Percentiles rank a stretch among this genome's conserved stretches.
Conservation (phyloP, 1,140 invertebrate genomes). For the Pseudobourletiella spinata region DNA sequence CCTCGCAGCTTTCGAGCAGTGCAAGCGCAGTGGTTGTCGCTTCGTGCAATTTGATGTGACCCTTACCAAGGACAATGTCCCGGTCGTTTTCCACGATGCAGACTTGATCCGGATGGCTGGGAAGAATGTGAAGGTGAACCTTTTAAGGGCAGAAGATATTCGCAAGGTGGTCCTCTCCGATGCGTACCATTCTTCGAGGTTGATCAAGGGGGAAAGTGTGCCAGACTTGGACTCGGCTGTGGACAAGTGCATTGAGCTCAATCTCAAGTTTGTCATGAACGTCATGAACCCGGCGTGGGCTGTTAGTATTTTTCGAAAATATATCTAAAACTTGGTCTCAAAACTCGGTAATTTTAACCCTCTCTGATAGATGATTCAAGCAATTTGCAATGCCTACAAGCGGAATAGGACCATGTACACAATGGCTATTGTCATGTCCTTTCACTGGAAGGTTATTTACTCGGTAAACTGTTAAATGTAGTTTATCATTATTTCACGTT, state of each 20-base stretch:
- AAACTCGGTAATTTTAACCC: too few relatives aligned
- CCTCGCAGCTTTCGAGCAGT: constrained; percentile 24
- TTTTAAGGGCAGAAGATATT: constrained; percentile 51
- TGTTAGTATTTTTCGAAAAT: too few relatives aligned
- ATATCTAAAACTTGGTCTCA: too few relatives aligned
- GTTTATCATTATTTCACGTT: too few relatives aligned
- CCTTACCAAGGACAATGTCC: constrained; percentile 59
- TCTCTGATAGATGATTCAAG: constrained; percentile 28
- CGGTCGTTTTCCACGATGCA: constrained; percentile 64
- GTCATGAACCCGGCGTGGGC: constrained; percentile 48
- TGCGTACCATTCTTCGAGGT: constrained; percentile 52
- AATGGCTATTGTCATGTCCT: constrained; percentile 53
- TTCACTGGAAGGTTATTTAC: constrained; percentile 55
- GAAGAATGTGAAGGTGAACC: constrained; percentile 46
- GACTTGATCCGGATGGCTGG: constrained; percentile 58
- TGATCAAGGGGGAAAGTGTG: constrained; percentile 47
- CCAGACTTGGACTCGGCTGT: constrained; percentile 51
- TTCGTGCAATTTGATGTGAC: constrained; percentile 65
- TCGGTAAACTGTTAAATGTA: constrained; percentile 42
- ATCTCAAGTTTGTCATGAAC: constrained; percentile 54
- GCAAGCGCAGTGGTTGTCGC: constrained; percentile 52
- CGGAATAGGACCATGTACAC: constrained; percentile 51
- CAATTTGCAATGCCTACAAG: constrained; percentile 41
- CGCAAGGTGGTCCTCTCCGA: constrained; percentile 51
- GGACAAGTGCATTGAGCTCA: constrained; percentile 45